phyloP scores from a whole-genome alignment of 2,888 invertebrate species.

The Stenichneumon culpator region DNA sequence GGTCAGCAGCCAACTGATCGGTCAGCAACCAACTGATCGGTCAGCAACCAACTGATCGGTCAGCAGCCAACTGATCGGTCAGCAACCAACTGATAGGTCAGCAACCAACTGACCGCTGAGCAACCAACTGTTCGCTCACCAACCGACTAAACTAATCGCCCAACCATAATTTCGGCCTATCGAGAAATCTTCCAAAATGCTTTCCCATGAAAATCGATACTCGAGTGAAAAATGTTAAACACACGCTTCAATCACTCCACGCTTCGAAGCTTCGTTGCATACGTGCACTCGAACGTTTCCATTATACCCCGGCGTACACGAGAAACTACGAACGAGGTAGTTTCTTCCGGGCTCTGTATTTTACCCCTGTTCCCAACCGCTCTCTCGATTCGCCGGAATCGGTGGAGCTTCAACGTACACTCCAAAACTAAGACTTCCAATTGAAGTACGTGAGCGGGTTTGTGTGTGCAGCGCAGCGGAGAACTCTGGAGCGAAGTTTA shows the following conservation, averaged over 20 bases:
- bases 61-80: too few species aligned
- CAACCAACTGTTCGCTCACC: neutral
- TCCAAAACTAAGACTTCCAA: conserved; percentile 5
- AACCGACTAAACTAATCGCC: neutral
- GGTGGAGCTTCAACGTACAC: neutral
- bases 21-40: too few species aligned
- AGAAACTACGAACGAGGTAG: conserved; percentile 13
- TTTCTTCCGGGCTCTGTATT: neutral
- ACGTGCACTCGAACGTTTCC: neutral
- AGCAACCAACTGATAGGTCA: too few species aligned
- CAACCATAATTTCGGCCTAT: neutral
- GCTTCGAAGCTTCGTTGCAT: neutral
- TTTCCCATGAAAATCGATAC: neutral
- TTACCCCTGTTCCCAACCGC: neutral
- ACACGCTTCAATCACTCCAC: neutral
- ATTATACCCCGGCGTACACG: neutral
- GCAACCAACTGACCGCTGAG: too few species aligned
- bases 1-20: too few species aligned
- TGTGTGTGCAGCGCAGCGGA: conserved; percentile 1
- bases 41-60: too few species aligned
- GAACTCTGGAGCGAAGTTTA: conserved; percentile 34
- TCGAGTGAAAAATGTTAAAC: neutral
- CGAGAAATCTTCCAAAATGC: neutral
- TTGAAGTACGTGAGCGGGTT: neutral
- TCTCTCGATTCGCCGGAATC: neutral